phyloP scores from a whole-genome alignment of 1,140 invertebrate genomes.

The Papilio aristodemus region DNA sequence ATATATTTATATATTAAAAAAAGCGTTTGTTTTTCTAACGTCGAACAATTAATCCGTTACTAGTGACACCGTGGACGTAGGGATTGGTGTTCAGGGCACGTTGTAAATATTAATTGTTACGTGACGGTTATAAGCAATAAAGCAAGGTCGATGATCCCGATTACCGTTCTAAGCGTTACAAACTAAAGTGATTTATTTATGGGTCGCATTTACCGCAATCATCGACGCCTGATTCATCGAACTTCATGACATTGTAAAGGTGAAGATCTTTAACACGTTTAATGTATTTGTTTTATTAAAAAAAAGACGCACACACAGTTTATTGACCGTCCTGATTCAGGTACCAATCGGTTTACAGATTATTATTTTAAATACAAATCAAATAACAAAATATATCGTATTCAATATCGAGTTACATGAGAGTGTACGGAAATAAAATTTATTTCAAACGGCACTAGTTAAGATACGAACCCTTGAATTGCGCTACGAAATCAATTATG shows the following conservation, averaged over 20 bases:
- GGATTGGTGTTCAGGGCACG: conserved; percentile 41
- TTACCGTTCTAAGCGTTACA: conserved; percentile 48
- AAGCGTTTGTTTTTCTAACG: background rate
- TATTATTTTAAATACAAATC: background rate
- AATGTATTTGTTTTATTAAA: background rate
- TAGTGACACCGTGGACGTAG: conserved; percentile 10
- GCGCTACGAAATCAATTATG: conserved; percentile 10
- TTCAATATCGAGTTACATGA: background rate
- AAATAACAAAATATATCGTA: background rate
- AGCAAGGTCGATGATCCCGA: conserved; percentile 56
- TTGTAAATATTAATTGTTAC: conserved; percentile 50
- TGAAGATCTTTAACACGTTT: background rate
- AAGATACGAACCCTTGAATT: conserved; percentile 7
- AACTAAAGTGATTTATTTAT: conserved; percentile 27
- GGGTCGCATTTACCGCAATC: background rate
- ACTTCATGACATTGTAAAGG: background rate
- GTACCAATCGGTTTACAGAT: no score
- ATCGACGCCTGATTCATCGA: conserved; percentile 32
- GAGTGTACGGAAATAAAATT: conserved; percentile 5
- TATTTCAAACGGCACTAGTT: background rate
- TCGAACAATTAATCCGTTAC: conserved; percentile 21
- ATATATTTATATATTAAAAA: no score
- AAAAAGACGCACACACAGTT: no score
- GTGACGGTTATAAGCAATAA: conserved; percentile 47
- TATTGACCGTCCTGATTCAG: background rate